Evolutionary conservation across 1,140 invertebrate species (phyloP), one percentile per base, ranked within the genome.

Genomic region (Argopecten irradians): DNA sequence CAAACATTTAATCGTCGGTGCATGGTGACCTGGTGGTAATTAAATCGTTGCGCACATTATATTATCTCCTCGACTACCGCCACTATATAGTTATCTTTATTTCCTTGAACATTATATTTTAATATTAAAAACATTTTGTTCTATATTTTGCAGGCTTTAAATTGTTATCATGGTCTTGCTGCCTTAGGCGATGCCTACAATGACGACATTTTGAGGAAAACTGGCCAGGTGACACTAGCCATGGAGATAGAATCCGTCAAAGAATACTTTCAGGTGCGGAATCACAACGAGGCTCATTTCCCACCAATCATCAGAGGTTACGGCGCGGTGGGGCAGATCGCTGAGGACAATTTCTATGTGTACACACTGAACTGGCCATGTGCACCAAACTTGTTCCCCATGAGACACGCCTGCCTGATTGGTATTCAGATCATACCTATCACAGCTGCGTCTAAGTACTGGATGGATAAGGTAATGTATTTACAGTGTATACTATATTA

Each of bases 341-440:
- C 91, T 5, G 93, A 94, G 86, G 87, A 92, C 35, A 92, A 90
- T 55, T 93, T 92, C 82, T 93, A 92, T 33, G 89, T 91, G 0
- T 94, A 94, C 89, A 94, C 93, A 0, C 89, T 94, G 32, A 89
- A 94, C 90, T 93, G 93, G 93, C 90, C 92, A 22, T 94, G 93
- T 89, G 91, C 92, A 84, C 93, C 93, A 0, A 93, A 94, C 71
- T 88, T 89, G n/a, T 94, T 93, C 55, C 93, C 93, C 0, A 93
- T 93, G 92, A 89, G 93, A 82, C 93, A 94, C 86, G 93, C 89
- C 0, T 94, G 93, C 88, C 87, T 94, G 19, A 91, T 93, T 0
- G 93, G 93, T 22, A 94, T 94, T 0, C 93, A 94, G 85, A 91
- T 94, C 34, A 94, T 94, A 36, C 93, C 93, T 0, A 92, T 94